Evolutionary conservation across 2,113 vertebrate species (phyloP), one percentile per base, ranked within the genome.

Genomic region (Nycticebus coucang): DNA sequence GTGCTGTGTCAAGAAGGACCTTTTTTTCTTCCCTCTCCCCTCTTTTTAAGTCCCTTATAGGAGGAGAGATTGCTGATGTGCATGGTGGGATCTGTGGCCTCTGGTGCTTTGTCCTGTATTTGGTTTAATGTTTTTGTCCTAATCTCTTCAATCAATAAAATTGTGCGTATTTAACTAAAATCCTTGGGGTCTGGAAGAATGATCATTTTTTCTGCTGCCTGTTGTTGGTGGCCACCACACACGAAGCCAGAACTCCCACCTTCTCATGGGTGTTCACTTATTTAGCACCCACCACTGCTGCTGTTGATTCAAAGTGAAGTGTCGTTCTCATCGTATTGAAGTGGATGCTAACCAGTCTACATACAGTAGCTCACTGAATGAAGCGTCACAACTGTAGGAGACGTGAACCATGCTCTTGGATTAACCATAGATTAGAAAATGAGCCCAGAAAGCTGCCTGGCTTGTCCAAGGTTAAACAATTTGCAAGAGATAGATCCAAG

Each of bases 131-230:
- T 99, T 99, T 99, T 99, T 99, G 99, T 99, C 99, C 99, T 99
- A 99, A 99, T 99, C 99, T 99, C 99, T 99, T 99, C 99, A 99
- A 99, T 99, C 99, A 99, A 99, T 99, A 99, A 99, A 99, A 99
- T 99, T 98, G 99, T 99, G 99, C 99, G 99, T 98, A 98, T 98
- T 99, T 98, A 99, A 98, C 98, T 99, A 99, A 98, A 98, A 64
- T 17, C 0, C 22, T 95, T 95, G n/a, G 24, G 30, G 62, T 90
- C 57, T 41, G 33, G 59, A 19, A n/a, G 74, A 19, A 41, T 94
- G 41, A 24, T 94, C 41, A 8, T 71, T 95, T 91, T 91, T 55
- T 85, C 22, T 72, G 26, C 41, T 26, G 3, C 1, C 37, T 5
- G 21, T 13, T 74, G 7, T 77, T 13, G 77, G 60, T 30, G 57